Evolutionary conservation across 2,113 vertebrate genomes (phyloP).

Genomic region (Labeo rohita): DNA sequence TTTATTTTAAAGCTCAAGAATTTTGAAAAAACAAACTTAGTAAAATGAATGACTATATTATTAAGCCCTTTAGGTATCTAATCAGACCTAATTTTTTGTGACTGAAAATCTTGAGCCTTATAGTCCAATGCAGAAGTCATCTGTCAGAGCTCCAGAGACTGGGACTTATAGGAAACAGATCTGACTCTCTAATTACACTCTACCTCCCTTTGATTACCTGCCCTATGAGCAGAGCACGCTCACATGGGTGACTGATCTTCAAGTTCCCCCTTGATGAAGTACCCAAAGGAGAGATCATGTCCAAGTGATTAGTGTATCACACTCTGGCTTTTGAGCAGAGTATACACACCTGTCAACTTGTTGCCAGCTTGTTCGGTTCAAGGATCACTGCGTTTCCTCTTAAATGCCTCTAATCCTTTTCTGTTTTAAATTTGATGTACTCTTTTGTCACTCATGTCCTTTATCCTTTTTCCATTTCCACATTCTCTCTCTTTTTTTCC

Average conservation of each 20-base stretch:
- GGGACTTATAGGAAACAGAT: constrained; percentile 32
- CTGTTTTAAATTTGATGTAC: constrained; percentile 10
- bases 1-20: neutral
- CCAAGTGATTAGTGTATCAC: constrained; percentile 34
- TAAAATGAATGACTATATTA: neutral
- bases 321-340: constrained; percentile 17
- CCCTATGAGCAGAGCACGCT: constrained; percentile 39
- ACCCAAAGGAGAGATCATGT: constrained; percentile 49
- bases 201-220: constrained; percentile 50
- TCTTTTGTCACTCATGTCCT: neutral
- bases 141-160: constrained; percentile 1
- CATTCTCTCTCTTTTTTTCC: neutral
- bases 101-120: too few relatives aligned
- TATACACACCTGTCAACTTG: neutral
- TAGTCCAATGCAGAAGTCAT: constrained; percentile 19
- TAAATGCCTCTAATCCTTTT: constrained; percentile 25
- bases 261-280: constrained; percentile 48
- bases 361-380: constrained; percentile 18
- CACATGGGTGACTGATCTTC: constrained; percentile 29
- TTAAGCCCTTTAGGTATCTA: neutral
- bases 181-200: constrained; percentile 50
- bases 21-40: neutral
- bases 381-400: neutral
- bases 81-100: neutral
- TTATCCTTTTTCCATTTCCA: neutral